Evolutionary conservation across 1,140 invertebrate species (phyloP), one percentile per base, ranked within the genome.

Genomic region (Tetragonula clypearis): DNA sequence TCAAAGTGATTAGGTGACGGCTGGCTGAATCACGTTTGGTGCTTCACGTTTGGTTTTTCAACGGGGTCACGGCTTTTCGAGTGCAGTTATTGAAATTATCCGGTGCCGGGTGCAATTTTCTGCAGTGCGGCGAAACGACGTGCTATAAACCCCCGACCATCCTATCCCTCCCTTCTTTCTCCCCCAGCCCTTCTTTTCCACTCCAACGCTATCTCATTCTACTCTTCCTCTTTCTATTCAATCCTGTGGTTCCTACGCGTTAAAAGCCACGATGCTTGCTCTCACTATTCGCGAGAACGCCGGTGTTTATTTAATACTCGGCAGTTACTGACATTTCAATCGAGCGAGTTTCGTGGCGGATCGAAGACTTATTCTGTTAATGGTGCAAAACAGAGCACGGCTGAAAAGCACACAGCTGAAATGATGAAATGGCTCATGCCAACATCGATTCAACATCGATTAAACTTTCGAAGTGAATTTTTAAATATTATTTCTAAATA

Each of bases 1-100:
- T 83, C 62, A 69, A n/a, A 83, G 81, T 41, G 81, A 83, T 83
- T 83, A 77, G 81, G 74, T 26, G 30, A 23, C n/a, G 72, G 30
- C 35, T 41, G 49, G 26, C 11, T 77, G 30, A 12, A 14, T 55
- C 41, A 8, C 41, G 30, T 49, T 26, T 30, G n/a, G 53, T 30
- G 12, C 17, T 55, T 55, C 65, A 68, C 23, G 30, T 30, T 30
- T 30, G 65, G 26, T 69, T 69, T 53, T 69, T 69, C 65, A 79
- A 79, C 53, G 30, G n/a, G 72, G 60, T 66, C 49, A 66, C 60
- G 41, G 55, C 35, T 74, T 78, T 78, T 83, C 55, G 12, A 49
- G 65, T 55, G 56, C 65, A 58, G 77, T 79, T 69, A 53, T 84
- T 69, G 82, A 78, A 84, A 84, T 84, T 71, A 69, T 69, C 65